These are phyloP conservation scores for Stenoptilia bipunctidactyla DNA, from an alignment of 2,888 invertebrate genomes.

Conservation along the genomic window DNA sequence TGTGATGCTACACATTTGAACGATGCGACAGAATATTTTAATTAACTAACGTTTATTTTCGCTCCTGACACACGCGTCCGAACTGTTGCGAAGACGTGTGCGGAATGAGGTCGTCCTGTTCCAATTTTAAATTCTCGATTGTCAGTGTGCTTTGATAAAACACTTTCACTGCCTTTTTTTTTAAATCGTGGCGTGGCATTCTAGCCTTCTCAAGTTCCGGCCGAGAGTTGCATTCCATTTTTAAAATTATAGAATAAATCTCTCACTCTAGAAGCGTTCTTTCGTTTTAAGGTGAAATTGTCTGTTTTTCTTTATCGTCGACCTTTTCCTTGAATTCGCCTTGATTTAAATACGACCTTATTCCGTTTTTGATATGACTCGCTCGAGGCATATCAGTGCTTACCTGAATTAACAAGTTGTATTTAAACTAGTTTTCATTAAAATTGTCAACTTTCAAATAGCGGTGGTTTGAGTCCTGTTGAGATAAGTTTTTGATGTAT, in stretches of 20 bases:
- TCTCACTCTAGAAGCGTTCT: too few relatives aligned
- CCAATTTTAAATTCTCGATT: conserved; percentile 62
- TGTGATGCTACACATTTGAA: neutral
- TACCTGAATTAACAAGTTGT: neutral
- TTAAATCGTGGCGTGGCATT: neutral
- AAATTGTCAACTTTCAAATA: too few relatives aligned
- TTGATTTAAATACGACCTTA: conserved; percentile 1
- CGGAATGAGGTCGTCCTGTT: conserved; percentile 58
- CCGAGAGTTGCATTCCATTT: neutral
- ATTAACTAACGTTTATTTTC: conserved; percentile 8
- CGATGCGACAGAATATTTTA: neutral
- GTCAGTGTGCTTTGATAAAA: conserved; percentile 31
- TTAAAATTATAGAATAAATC: too few relatives aligned
- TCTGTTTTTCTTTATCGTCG: neutral
- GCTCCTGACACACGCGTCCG: conserved; percentile 30
- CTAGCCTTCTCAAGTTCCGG: neutral
- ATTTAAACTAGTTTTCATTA: neutral
- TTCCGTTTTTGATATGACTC: neutral
- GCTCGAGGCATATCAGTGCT: neutral
- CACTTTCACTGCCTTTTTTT: conserved; percentile 30
- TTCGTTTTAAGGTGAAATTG: too few relatives aligned
- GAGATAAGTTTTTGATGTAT: too few relatives aligned
- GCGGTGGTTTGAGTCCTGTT: too few relatives aligned
- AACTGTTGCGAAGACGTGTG: conserved; percentile 40
- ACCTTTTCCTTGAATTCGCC: neutral